Conservation (phyloP, 2,113 vertebrate species). For the Thomomys bottae region DNA sequence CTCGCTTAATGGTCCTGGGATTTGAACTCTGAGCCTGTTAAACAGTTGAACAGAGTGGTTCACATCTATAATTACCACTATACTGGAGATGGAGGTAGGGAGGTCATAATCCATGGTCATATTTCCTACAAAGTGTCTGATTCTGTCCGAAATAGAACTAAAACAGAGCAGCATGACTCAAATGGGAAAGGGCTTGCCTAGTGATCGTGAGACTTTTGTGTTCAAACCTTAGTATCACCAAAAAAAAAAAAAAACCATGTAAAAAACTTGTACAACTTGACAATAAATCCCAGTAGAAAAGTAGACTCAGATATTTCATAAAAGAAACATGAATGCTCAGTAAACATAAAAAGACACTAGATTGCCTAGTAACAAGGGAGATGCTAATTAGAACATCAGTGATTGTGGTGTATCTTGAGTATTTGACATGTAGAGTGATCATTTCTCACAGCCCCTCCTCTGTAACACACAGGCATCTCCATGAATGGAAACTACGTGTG, state of each 20-base stretch:
- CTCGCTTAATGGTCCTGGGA: too few relatives aligned
- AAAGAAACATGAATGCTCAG: not conserved
- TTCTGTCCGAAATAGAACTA: too few relatives aligned
- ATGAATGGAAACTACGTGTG: not conserved
- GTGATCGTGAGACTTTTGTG: too few relatives aligned
- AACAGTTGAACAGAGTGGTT: not conserved
- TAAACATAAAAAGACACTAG: not conserved
- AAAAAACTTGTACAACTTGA: not conserved
- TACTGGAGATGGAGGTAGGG: not conserved
- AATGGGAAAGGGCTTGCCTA: too few relatives aligned
- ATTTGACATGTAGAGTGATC: not conserved
- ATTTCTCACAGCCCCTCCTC: not conserved
- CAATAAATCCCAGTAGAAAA: slow-evolving; percentile 19
- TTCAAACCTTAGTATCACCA: not conserved
- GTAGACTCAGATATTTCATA: not conserved
- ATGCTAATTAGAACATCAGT: not conserved
- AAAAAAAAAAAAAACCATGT: not conserved
- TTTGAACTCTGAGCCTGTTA: too few relatives aligned
- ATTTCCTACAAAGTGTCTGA: too few relatives aligned
- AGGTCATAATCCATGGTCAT: too few relatives aligned
- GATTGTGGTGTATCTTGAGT: not conserved
- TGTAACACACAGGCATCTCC: not conserved
- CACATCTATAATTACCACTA: not conserved
- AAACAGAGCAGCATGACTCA: too few relatives aligned
- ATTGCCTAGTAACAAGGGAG: slow-evolving; percentile 1